A percentile compares a stretch with the other conserved stretches of the same genome.
Conservation (phyloP, 1,140 invertebrate genomes). For the Lepidurus apus region DNA sequence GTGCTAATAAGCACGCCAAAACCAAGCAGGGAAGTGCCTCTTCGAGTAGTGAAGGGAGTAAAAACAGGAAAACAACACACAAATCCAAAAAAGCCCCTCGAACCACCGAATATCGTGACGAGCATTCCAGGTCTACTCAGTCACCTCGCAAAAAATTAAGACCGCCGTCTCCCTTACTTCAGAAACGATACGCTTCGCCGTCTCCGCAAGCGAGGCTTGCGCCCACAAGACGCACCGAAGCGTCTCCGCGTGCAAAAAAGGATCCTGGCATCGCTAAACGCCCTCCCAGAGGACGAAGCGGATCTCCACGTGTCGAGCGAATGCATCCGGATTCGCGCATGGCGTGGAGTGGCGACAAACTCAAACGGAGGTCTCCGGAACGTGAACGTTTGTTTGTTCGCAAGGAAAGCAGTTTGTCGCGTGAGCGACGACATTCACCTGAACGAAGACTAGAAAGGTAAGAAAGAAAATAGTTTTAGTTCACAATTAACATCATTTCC, state of each 20-base stretch:
- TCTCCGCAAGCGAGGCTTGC: constrained; percentile 36
- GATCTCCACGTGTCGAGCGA: background rate
- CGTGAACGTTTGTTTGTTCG: background rate
- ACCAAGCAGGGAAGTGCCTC: constrained; percentile 6
- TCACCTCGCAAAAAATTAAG: constrained; percentile 50
- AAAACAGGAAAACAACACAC: background rate
- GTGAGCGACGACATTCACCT: background rate
- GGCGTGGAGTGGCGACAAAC: background rate
- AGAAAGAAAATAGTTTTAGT: background rate
- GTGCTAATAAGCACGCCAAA: constrained; percentile 16
- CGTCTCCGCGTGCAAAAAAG: constrained; percentile 41
- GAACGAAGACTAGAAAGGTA: constrained; percentile 10
- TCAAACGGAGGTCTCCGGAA: background rate
- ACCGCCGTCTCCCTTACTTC: background rate
- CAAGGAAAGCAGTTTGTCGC: background rate
- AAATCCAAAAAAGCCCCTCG: constrained; percentile 19
- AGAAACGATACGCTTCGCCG: constrained; percentile 25
- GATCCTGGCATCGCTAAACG: background rate
- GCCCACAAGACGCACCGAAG: constrained; percentile 41
- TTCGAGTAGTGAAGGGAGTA: constrained; percentile 26
- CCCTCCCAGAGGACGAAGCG: background rate
- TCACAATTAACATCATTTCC: background rate
- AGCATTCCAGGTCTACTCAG: background rate
- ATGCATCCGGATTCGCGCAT: background rate
- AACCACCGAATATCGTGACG: background rate